Percentiles rank a stretch among this genome's conserved stretches.
Evolutionary conservation across 2,888 invertebrate genomes (phyloP).

Genomic region (Tipula confusa): DNA sequence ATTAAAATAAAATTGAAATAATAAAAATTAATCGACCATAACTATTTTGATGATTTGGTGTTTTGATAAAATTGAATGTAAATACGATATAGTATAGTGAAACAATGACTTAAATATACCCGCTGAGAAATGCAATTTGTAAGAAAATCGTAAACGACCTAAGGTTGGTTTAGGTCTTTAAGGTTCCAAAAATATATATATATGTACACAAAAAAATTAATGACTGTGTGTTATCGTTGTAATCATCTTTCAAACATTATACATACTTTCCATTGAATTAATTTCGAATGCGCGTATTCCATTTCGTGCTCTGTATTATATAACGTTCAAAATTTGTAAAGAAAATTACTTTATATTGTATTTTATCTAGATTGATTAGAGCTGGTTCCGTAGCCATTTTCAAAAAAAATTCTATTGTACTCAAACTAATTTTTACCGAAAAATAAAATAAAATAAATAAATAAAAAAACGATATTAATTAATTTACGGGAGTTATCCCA

Average conservation of each 20-base stretch:
- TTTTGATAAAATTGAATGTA: not conserved
- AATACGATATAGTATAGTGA: not conserved
- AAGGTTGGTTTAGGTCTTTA: not conserved
- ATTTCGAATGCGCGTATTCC: not conserved
- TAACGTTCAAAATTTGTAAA: not conserved
- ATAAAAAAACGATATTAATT: not conserved
- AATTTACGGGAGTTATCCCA: not conserved
- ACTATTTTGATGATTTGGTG: constrained; percentile 5
- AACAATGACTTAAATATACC: not conserved
- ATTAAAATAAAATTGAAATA: not conserved
- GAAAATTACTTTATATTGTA: not conserved
- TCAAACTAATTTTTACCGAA: not conserved
- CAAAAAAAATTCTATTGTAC: not conserved
- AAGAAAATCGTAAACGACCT: not conserved
- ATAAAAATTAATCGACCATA: constrained; percentile 20
- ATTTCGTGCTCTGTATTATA: not conserved
- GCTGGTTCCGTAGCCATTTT: not conserved
- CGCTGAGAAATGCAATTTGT: not conserved
- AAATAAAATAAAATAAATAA: not conserved
- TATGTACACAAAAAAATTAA: not conserved
- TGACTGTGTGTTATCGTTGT: not conserved
- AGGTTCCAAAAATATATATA: not conserved
- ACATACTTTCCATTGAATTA: not conserved
- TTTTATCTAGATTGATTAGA: not conserved
- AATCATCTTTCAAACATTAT: not conserved